Evolutionary conservation across 2,888 invertebrate genomes (phyloP), one percentile per base, ranked within the genome.

Genomic region (Drosophila meridionalis): DNA sequence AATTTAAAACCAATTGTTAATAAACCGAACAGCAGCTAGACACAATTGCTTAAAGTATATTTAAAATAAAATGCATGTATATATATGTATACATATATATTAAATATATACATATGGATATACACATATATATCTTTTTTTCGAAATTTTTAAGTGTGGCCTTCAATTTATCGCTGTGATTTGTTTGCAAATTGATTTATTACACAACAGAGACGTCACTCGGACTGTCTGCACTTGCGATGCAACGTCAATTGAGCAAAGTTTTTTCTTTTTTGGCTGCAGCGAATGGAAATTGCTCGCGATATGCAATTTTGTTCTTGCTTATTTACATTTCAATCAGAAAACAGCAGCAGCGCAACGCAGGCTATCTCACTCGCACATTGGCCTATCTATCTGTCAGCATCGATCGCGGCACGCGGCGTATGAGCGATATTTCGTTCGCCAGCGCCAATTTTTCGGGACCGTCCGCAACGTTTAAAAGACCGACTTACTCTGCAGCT

Each of bases 401-500:
- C 57, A 64, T 63, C 67, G 84, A 87, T 85, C 79, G 76, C 80
- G 73, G 61, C 85, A 84, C 79, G 82, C 79, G 78, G 80, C 88
- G 80, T 86, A 86, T 89, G 78, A 75, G 83, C 78, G 61, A 80
- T 78, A 28, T 60, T 32, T 50, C n/a, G 1, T 48, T 14, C 20
- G 56, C 42, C 47, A 38, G 60, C 50, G 43, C 34, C 52, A 58
- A 52, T 48, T 56, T 68, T 58, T 52, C 42, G 56, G 48, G 28
- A 53, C 50, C 83, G 87, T 89, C 85, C 85, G 85, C 52, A 72
- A 73, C 60, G 82, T 69, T 73, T 70, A 88, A 71, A 87, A 88
- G 83, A 88, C 90, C 77, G 90, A 88, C 90, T 90, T 88, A 87
- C 73, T 86, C 85, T 87, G 87, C 80, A 73, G 59, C 57, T 30